These are phyloP conservation scores for Microhierax caerulescens DNA, from an alignment of 2,797 vertebrate genomes.

Conservation along the genomic window DNA sequence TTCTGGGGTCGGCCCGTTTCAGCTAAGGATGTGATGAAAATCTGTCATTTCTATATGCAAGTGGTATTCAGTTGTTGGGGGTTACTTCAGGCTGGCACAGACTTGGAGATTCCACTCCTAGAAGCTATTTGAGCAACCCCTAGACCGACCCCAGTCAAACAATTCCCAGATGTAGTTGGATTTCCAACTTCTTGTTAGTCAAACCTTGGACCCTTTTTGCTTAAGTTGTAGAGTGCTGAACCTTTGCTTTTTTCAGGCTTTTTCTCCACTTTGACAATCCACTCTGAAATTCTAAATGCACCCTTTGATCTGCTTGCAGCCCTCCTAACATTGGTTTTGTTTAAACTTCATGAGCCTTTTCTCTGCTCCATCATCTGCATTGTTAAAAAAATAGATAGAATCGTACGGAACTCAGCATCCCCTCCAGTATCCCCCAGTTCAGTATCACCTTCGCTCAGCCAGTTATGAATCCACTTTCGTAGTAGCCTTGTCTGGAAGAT, in stretches of 20 bases:
- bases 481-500: not conserved
- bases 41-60: not conserved
- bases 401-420: not conserved
- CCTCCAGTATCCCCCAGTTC: not conserved
- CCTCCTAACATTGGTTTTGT: not conserved
- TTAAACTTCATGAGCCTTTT: not conserved
- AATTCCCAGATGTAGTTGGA: not conserved
- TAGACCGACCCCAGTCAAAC: not conserved
- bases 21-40: not conserved
- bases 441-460: not conserved
- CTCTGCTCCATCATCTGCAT: not conserved
- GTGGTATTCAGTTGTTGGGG: not conserved
- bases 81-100: not conserved
- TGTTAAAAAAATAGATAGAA: not conserved
- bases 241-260: not conserved
- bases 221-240: not conserved
- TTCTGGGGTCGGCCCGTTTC: not conserved
- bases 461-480: not conserved
- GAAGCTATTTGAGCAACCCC: not conserved
- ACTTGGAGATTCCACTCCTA: rapidly evolving
- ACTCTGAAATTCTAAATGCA: not conserved
- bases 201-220: not conserved
- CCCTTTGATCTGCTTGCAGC: not conserved
- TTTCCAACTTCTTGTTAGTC: not conserved
- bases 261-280: not conserved